Evolutionary conservation across 2,888 invertebrate species (phyloP).

Genomic region (Stenoptilia bipunctidactyla): DNA sequence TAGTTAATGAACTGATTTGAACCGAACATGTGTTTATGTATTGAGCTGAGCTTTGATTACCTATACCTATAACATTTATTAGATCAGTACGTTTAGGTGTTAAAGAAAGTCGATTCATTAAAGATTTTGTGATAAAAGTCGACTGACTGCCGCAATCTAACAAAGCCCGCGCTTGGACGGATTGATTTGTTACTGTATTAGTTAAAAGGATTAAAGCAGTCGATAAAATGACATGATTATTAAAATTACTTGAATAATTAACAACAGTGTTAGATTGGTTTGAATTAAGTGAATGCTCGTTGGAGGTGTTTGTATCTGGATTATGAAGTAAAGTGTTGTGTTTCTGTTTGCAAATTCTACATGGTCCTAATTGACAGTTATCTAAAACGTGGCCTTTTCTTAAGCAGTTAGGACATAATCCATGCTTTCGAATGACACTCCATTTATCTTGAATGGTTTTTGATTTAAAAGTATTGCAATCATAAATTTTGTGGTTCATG

Average conservation of each 20-base stretch:
- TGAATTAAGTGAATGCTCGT: no score
- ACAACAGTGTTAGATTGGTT: no score
- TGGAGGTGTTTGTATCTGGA: no score
- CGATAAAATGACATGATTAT: no score
- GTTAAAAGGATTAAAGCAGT: no score
- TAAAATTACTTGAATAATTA: no score
- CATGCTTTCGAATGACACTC: conserved; percentile 6
- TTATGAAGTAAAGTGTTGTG: neutral
- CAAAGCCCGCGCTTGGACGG: neutral
- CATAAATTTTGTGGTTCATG: conserved; percentile 7
- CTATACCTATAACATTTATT: neutral
- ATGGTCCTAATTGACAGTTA: neutral
- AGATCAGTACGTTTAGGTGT: neutral
- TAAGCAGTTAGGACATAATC: conserved; percentile 6
- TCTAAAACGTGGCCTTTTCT: neutral
- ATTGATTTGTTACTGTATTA: neutral
- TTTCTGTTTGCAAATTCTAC: neutral
- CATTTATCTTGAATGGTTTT: neutral
- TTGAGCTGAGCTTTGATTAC: neutral
- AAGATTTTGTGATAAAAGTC: conserved; percentile 3
- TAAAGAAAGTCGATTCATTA: conserved; percentile 1
- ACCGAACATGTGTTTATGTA: conserved; percentile 3
- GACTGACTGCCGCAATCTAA: conserved; percentile 5
- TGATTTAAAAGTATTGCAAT: conserved; percentile 6
- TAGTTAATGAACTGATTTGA: conserved; percentile 6